Conservation (phyloP, 2,888 invertebrate species). For the Ectropis crepuscularia region DNA sequence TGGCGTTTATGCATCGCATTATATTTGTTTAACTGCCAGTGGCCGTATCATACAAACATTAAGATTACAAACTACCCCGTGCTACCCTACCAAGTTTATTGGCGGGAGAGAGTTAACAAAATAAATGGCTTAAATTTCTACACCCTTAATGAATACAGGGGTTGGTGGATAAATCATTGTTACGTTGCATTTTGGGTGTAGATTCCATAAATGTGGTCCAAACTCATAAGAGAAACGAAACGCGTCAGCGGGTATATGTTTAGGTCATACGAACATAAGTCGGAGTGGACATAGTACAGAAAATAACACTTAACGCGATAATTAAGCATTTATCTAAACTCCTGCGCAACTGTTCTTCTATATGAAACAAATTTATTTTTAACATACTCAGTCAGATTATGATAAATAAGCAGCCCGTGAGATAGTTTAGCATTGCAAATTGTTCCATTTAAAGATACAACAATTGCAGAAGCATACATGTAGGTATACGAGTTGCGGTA, state of each 20-base stretch:
- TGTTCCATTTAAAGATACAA: too few relatives aligned
- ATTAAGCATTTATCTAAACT: too few relatives aligned
- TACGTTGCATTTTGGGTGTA: constrained; percentile 75
- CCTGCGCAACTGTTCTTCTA: too few relatives aligned
- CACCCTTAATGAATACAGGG: constrained; percentile 84
- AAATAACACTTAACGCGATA: too few relatives aligned
- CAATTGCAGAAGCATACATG: too few relatives aligned
- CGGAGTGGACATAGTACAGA: too few relatives aligned
- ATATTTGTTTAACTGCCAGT: constrained; percentile 42
- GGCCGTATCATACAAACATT: constrained; percentile 60
- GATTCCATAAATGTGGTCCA: constrained; percentile 44
- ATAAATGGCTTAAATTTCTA: constrained; percentile 85
- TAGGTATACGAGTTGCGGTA: too few relatives aligned
- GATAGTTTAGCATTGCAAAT: too few relatives aligned
- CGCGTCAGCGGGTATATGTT: background rate
- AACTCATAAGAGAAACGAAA: constrained; percentile 25
- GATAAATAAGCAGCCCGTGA: too few relatives aligned
- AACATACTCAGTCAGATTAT: too few relatives aligned
- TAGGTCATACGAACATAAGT: too few relatives aligned
- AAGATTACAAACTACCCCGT: constrained; percentile 67
- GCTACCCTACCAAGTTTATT: constrained; percentile 68
- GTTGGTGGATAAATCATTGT: constrained; percentile 80
- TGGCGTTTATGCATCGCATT: constrained; percentile 15
- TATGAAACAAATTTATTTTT: too few relatives aligned
- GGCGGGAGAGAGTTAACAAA: constrained; percentile 79